These are phyloP conservation scores for Heliconius melpomene DNA, from an alignment of 1,140 invertebrate genomes.

Conservation along the genomic window DNA sequence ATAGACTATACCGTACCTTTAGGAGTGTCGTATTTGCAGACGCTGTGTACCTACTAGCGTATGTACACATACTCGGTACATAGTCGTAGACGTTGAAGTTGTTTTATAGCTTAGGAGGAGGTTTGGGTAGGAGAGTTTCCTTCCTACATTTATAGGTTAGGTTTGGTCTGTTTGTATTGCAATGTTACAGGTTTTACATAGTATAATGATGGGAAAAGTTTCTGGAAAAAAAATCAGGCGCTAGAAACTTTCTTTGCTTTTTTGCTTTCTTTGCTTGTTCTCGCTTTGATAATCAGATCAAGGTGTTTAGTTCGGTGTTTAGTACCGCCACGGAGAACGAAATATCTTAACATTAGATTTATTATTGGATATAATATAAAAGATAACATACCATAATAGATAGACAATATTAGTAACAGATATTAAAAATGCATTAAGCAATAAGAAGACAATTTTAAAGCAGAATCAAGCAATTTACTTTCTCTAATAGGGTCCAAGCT, in stretches of 20 bases:
- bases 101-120: neutral
- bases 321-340: too few species aligned
- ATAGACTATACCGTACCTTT: neutral
- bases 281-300: too few species aligned
- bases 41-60: neutral
- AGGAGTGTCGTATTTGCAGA: neutral
- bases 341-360: too few species aligned
- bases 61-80: neutral
- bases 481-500: constrained; percentile 5
- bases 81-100: neutral
- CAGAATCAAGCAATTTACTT: neutral
- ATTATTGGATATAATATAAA: too few species aligned
- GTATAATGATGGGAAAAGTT: too few species aligned
- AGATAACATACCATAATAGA: too few species aligned
- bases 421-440: neutral
- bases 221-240: too few species aligned
- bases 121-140: neutral
- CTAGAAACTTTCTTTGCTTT: too few species aligned
- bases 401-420: neutral
- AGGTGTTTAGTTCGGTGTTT: too few species aligned
- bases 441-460: neutral
- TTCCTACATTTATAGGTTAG: neutral
- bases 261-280: too few species aligned
- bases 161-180: neutral
- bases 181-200: neutral